phyloP scores from a whole-genome alignment of 1,140 invertebrate genomes.

The Hermatobates lingyangjiaoensis region DNA sequence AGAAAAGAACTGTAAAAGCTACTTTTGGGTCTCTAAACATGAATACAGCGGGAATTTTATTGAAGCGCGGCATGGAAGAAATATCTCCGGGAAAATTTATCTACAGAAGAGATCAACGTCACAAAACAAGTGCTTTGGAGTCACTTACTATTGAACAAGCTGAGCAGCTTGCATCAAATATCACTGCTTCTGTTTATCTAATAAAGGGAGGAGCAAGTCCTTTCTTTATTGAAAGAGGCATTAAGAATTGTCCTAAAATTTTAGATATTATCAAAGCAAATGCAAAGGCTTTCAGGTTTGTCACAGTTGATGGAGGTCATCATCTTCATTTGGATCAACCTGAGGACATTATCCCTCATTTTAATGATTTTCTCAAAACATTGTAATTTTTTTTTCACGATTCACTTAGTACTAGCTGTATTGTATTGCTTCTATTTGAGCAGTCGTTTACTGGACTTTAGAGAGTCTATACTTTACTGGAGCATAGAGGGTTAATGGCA shows the following conservation, averaged over 20 bases:
- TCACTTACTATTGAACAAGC: conserved; percentile 45
- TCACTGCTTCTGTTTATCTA: conserved; percentile 57
- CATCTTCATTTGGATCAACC: conserved; percentile 66
- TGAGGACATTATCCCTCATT: conserved; percentile 32
- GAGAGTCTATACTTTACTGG: too few relatives aligned
- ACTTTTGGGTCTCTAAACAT: conserved; percentile 45
- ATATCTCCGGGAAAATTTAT: conserved; percentile 29
- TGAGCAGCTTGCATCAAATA: conserved; percentile 40
- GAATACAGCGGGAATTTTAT: conserved; percentile 41
- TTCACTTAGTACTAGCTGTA: too few relatives aligned
- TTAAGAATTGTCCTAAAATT: conserved; percentile 38
- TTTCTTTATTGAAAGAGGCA: conserved; percentile 37
- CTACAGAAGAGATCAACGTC: conserved; percentile 44
- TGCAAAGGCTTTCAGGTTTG: conserved; percentile 38
- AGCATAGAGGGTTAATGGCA: too few relatives aligned
- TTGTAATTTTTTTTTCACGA: too few relatives aligned
- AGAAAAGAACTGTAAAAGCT: conserved; percentile 30
- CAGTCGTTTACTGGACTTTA: too few relatives aligned
- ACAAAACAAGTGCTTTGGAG: conserved; percentile 37
- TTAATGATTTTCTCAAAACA: conserved; percentile 5
- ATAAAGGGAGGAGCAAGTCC: conserved; percentile 46
- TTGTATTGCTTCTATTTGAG: too few relatives aligned
- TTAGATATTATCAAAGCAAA: conserved; percentile 38
- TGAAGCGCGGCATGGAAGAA: conserved; percentile 45
- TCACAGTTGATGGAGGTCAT: conserved; percentile 57